Conservation (phyloP, 2,888 invertebrate species). For the Plusia festucae region DNA sequence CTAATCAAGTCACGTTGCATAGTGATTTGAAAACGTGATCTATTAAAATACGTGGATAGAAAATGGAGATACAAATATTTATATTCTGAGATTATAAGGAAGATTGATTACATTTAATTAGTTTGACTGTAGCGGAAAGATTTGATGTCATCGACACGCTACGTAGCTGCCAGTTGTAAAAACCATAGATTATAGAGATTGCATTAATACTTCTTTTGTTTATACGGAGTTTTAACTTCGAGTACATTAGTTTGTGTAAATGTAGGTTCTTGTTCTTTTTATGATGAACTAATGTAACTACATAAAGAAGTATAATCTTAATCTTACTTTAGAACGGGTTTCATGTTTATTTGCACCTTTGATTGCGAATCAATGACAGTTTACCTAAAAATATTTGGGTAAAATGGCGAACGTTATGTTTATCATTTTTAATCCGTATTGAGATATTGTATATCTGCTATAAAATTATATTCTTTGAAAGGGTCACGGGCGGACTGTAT, state of each 20-base stretch:
- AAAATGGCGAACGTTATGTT: no score
- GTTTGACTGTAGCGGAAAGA: conserved; percentile 3
- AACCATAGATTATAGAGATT: background rate
- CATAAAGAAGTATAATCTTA: background rate
- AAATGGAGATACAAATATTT: conserved; percentile 20
- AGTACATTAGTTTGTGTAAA: background rate
- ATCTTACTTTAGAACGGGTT: background rate
- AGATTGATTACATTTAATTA: conserved; percentile 41
- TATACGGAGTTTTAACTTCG: background rate
- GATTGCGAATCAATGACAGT: background rate
- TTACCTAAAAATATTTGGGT: no score
- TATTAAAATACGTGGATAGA: conserved; percentile 9
- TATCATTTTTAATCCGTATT: no score
- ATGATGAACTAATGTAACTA: background rate
- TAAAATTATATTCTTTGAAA: no score
- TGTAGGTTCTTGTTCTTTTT: background rate
- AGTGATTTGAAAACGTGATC: conserved; percentile 28
- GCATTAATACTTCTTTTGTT: background rate
- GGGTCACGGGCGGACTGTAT: no score
- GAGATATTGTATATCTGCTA: no score
- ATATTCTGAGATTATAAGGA: conserved; percentile 1
- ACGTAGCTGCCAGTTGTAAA: background rate
- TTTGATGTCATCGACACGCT: background rate
- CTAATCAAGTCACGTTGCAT: conserved; percentile 48
- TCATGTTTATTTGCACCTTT: background rate